A percentile compares a stretch with the other conserved stretches of the same genome.
Evolutionary conservation across 1,140 invertebrate species (phyloP).

Genomic region (Heliconius nattereri): DNA sequence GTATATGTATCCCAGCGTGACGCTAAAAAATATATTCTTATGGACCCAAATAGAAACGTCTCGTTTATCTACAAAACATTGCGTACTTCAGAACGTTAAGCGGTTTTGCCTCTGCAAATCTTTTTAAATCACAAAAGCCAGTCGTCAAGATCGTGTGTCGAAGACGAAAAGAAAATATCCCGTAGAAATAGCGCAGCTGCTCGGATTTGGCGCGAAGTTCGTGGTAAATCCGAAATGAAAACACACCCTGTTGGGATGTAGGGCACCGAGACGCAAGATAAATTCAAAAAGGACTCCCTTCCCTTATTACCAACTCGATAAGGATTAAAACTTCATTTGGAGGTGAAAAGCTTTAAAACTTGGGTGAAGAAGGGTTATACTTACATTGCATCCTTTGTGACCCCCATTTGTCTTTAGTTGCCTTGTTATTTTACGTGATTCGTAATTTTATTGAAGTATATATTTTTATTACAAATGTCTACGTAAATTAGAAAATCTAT

Average conservation of each 20-base stretch:
- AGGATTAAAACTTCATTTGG: constrained; percentile 74
- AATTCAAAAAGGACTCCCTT: constrained; percentile 73
- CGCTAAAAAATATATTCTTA: not conserved
- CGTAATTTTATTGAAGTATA: too few species aligned
- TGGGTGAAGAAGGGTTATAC: constrained; percentile 60
- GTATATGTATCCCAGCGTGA: too few species aligned
- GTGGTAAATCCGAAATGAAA: constrained; percentile 77
- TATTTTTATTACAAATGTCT: too few species aligned
- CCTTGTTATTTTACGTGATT: not conserved
- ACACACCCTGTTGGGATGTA: constrained; percentile 66
- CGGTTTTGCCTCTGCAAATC: constrained; percentile 72
- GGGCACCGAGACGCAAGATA: constrained; percentile 66
- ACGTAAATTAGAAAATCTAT: too few species aligned
- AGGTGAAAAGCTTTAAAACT: constrained; percentile 64
- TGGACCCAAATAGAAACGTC: constrained; percentile 36
- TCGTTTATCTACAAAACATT: constrained; percentile 58
- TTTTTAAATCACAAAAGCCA: constrained; percentile 80
- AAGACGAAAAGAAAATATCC: constrained; percentile 78
- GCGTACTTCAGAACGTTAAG: constrained; percentile 59
- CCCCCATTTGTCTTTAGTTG: not conserved
- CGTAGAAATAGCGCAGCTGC: constrained; percentile 70
- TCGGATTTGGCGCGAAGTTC: constrained; percentile 72
- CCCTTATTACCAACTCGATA: constrained; percentile 74
- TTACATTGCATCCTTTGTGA: constrained; percentile 31
- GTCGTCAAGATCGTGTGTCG: constrained; percentile 74